Evolutionary conservation across 2,888 invertebrate genomes (phyloP), one percentile per base, ranked within the genome.

Genomic region (Ormia ochracea): DNA sequence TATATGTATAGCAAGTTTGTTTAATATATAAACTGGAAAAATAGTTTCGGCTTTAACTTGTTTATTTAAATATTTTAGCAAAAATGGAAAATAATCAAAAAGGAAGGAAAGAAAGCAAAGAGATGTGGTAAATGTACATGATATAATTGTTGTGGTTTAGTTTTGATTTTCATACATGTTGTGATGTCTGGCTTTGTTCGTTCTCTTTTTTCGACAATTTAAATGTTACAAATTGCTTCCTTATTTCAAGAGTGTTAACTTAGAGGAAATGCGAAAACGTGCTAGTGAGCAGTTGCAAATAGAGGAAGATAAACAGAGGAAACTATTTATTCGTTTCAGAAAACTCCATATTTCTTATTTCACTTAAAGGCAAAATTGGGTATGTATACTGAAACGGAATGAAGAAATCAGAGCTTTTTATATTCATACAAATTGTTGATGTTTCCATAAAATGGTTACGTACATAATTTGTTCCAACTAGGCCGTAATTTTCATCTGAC

Each of bases 71-170:
- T 66, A 3, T 28, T 52, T 28, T n/a, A 7, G n/a, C 14, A 7
- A 66, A 59, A 59, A 17, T 26, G 10, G 0, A 50, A 23, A 17
- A n/a, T n/a, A n/a, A n/a, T n/a, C n/a, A n/a, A n/a, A n/a, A n/a
- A n/a, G n/a, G n/a, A 26, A 50, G 19, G 5, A 7, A 38, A 2
- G 19, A 5, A 41, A 41, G 17, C 12, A 12, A 26, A 50, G 17
- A n/a, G 52, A 41, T 75, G 65, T 70, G 58, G 74, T 31, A 48
- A 69, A 50, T 56, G 59, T 36, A 61, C 48, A 78, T 72, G 52
- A 4, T 52, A 66, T 66, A 73, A 78, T 72, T 72, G 48, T 69
- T 78, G 61, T 73, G 78, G 78, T 41, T 78, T 56, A 56, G 73
- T 73, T 78, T 26, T 61, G 78, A 73, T 78, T 78, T 73, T 56